Base-by-base conservation (phyloP, 2,888 invertebrate species). In the Hyalella azteca region DNA sequence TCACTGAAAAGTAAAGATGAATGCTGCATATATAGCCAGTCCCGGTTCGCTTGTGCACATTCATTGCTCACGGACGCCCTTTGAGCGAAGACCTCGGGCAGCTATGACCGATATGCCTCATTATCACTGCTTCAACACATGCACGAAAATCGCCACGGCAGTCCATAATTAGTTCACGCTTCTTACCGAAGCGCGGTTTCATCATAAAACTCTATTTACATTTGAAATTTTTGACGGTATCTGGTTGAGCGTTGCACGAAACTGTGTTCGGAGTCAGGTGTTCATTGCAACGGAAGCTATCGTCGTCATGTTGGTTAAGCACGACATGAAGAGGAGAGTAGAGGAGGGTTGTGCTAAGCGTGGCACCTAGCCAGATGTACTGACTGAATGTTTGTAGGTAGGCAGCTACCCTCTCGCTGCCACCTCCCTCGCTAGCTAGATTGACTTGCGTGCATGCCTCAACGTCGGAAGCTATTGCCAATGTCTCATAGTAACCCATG, bases 281-380 rank as follows among this genome's bases (percentile, higher is more conserved):
- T 29, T 66, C 66, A 36, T 29, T n/a, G 66, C 19, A 19, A 19
- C 32, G 36, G 66, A 32, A 66, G 66, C 36, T 66, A 13, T 19
- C 29, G 11, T 66, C 66, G 66, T 36, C 66, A 66, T 66, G 66
- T 66, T 66, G 66, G 66, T 66, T 22, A 7, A 15, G 29, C 29
- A 5, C 32, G 36, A 66, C 66, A 66, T 66, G 66, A 66, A 66
- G 36, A 36, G 66, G 15, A 19, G 32, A 66, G 66, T 13, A 66
- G 66, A 66, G 66, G 39, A 26, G 66, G 66, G 36, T 29, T 66
- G 66, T 66, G 66, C 39, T 66, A 32, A 36, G 36, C 66, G 66
- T 66, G 66, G 66, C 66, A 66, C 29, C 36, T 29, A 66, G 66
- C 66, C 66, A 66, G 66, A 32, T 66, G 66, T 66, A 66, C 66